Evolutionary conservation across 1,140 invertebrate species (phyloP).

Genomic region (Anastrepha ludens): DNA sequence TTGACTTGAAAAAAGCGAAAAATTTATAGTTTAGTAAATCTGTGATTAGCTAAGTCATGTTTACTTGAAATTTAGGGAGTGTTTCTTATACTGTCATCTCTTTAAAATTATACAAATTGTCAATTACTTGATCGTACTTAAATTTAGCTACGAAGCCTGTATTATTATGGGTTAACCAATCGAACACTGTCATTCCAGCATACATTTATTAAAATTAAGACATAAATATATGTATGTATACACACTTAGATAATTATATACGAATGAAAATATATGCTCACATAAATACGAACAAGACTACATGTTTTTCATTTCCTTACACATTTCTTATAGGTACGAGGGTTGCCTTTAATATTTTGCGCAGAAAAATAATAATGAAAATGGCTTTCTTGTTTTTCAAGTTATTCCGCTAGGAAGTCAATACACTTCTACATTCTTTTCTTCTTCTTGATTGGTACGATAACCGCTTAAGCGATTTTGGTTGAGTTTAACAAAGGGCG

Average conservation of each 20-base stretch:
- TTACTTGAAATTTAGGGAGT: not conserved
- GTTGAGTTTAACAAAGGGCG: too few relatives aligned
- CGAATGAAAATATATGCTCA: slow-evolving; percentile 6
- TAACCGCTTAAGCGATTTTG: too few relatives aligned
- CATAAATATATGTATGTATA: not conserved
- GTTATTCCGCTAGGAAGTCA: too few relatives aligned
- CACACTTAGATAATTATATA: not conserved
- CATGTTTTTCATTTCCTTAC: not conserved
- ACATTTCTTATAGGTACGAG: too few relatives aligned
- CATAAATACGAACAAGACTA: not conserved
- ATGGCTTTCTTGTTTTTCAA: too few relatives aligned
- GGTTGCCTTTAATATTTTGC: too few relatives aligned
- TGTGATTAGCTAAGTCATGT: slow-evolving; percentile 5
- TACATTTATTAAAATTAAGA: not conserved
- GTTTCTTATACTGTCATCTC: too few relatives aligned
- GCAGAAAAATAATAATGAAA: too few relatives aligned
- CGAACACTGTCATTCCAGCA: not conserved
- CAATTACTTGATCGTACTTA: slow-evolving; percentile 7
- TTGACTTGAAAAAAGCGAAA: not conserved
- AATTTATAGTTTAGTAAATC: not conserved
- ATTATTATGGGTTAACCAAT: not conserved
- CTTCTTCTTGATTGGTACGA: too few relatives aligned
- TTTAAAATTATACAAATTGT: not conserved
- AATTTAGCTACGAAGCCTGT: not conserved
- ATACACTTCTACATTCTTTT: too few relatives aligned